Evolutionary conservation across 2,113 vertebrate genomes (phyloP).

Genomic region (Ancistrus triradiatus): DNA sequence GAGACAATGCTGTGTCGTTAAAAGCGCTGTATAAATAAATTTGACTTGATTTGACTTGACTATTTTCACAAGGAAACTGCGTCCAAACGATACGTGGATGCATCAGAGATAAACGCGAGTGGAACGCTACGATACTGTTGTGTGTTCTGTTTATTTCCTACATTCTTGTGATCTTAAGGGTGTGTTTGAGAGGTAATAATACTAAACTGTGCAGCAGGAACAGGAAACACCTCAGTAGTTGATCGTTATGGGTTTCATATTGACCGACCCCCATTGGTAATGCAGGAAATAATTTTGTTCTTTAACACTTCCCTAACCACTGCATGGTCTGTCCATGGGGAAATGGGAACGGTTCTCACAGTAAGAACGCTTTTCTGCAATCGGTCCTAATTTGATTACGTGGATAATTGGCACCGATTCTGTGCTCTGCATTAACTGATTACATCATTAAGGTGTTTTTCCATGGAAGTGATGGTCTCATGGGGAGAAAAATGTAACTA

Average conservation of each 20-base stretch:
- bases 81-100: too few relatives aligned
- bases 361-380: conserved; percentile 10
- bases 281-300: conserved; percentile 12
- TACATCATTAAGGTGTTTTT: conserved; percentile 32
- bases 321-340: background rate
- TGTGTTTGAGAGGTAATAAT: background rate
- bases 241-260: background rate
- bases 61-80: too few relatives aligned
- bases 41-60: too few relatives aligned
- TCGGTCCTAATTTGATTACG: conserved; percentile 11
- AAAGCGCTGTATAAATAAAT: too few relatives aligned
- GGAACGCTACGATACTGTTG: too few relatives aligned
- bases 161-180: too few relatives aligned
- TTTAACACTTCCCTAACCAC: conserved; percentile 2
- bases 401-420: conserved; percentile 14
- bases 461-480: conserved; percentile 5
- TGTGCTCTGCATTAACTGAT: conserved; percentile 10
- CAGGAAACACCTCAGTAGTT: background rate
- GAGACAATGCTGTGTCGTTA: too few relatives aligned
- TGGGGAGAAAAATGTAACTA: background rate
- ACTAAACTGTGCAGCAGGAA: background rate
- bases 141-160: too few relatives aligned
- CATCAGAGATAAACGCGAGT: too few relatives aligned
- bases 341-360: conserved; percentile 13
- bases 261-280: background rate